A percentile compares a stretch with the other conserved stretches of the same genome.
phyloP scores from a whole-genome alignment of 2,888 invertebrate genomes.

The Orgyia antiqua region DNA sequence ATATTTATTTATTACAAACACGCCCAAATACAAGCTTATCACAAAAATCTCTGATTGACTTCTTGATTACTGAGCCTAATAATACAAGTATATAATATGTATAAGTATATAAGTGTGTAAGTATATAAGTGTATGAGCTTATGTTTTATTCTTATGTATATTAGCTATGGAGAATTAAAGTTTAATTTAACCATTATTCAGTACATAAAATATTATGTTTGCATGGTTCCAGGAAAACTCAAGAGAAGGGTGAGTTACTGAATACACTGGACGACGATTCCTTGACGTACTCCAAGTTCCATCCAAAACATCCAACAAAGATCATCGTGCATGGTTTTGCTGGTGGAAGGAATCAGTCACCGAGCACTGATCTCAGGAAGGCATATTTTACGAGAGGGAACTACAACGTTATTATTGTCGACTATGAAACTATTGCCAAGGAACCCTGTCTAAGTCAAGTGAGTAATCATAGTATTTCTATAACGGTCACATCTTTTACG shows the following conservation, averaged over 20 bases:
- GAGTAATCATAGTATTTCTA: constrained; percentile 14
- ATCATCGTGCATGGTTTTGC: constrained; percentile 95
- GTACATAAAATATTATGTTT: too few species aligned
- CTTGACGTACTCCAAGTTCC: constrained; percentile 85
- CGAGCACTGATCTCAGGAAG: constrained; percentile 90
- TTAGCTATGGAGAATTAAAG: too few species aligned
- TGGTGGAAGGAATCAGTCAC: constrained; percentile 88
- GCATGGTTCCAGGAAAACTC: constrained; percentile 84
- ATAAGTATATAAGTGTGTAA: too few species aligned
- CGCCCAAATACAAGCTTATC: too few species aligned
- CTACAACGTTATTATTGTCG: constrained; percentile 92
- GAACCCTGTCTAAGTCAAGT: constrained; percentile 91
- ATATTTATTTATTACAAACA: too few species aligned
- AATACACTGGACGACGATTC: constrained; percentile 84
- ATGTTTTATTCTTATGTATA: too few species aligned
- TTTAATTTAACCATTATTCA: too few species aligned
- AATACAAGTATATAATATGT: too few species aligned
- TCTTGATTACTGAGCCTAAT: too few species aligned
- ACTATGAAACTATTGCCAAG: constrained; percentile 87
- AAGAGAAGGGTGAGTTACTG: constrained; percentile 84
- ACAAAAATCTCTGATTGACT: too few species aligned
- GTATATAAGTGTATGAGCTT: too few species aligned
- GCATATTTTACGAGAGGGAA: constrained; percentile 89
- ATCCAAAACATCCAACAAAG: constrained; percentile 88
- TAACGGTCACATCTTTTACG: too few species aligned